phyloP scores from a whole-genome alignment of 2,888 invertebrate species.

The Drosophila stalkeri region DNA sequence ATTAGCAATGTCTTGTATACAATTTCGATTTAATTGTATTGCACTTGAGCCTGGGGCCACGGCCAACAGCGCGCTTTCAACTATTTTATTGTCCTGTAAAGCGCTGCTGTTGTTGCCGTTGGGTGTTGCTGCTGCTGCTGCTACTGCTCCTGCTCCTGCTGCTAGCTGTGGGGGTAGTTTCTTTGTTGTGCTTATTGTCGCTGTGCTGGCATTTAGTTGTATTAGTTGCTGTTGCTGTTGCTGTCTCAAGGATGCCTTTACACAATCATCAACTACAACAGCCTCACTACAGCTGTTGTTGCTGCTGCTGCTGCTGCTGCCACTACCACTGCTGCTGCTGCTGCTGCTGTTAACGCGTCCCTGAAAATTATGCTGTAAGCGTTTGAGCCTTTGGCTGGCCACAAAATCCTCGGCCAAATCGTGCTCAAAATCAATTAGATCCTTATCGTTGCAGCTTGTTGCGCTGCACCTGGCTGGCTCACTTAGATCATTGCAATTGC shows the following conservation, averaged over 20 bases:
- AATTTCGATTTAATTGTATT: conserved; percentile 69
- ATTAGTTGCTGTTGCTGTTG: conserved; percentile 46
- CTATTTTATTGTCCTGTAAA: conserved; percentile 52
- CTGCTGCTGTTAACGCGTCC: conserved; percentile 70
- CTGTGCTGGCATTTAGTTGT: conserved; percentile 54
- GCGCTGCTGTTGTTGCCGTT: conserved; percentile 11
- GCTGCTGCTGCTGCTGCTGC: conserved; percentile 39
- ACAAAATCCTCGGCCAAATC: conserved; percentile 81
- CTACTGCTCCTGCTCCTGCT: conserved; percentile 3
- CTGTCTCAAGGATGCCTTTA: conserved; percentile 73
- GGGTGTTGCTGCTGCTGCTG: conserved; percentile 9
- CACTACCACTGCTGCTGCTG: conserved; percentile 25
- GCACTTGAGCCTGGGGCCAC: conserved; percentile 60
- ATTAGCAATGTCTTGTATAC: conserved; percentile 57
- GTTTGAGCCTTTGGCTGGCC: conserved; percentile 86
- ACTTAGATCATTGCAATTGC: background rate
- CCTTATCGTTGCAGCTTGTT: conserved; percentile 68
- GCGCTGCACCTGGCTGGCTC: conserved; percentile 15
- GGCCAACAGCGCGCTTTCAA: conserved; percentile 26
- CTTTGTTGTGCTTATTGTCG: conserved; percentile 55
- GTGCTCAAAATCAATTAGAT: conserved; percentile 75
- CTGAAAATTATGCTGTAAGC: conserved; percentile 85
- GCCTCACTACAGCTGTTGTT: conserved; percentile 48
- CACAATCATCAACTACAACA: conserved; percentile 60
- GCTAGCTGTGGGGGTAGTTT: conserved; percentile 62